These are phyloP conservation scores for Graphium colonna DNA, from an alignment of 2,888 invertebrate species.

Conservation along the genomic window DNA sequence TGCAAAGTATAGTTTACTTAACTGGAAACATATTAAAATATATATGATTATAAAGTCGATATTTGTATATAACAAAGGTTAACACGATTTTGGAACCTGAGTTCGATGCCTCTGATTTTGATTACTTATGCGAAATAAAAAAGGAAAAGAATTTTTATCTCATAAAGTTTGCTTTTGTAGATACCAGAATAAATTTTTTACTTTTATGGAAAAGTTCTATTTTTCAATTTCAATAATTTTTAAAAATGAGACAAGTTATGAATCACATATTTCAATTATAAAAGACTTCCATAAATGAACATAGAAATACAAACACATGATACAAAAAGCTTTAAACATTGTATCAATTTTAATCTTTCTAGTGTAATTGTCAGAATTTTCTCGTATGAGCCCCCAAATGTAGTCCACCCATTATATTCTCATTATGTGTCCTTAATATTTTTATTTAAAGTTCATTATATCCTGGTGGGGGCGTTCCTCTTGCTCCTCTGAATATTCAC, in stretches of 20 bases:
- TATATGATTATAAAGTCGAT: too few relatives aligned
- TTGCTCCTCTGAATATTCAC: conserved; percentile 28
- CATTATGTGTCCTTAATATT: conserved; percentile 25
- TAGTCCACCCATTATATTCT: conserved; percentile 31
- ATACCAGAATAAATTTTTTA: conserved; percentile 13
- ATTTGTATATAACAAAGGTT: not conserved
- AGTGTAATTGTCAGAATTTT: conserved; percentile 26
- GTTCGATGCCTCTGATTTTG: not conserved
- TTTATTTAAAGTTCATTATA: conserved; percentile 25
- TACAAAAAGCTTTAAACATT: too few relatives aligned
- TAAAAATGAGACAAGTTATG: conserved; percentile 2
- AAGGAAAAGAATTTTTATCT: too few relatives aligned
- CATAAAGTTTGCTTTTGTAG: too few relatives aligned
- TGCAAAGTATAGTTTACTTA: too few relatives aligned
- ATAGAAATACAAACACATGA: too few relatives aligned
- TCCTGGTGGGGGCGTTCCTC: conserved; percentile 29
- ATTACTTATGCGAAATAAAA: conserved; percentile 14
- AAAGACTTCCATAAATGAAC: too few relatives aligned
- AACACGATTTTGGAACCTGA: conserved; percentile 15
- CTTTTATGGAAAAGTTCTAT: conserved; percentile 1
- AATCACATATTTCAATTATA: not conserved
- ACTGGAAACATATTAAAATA: too few relatives aligned
- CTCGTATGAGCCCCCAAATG: conserved; percentile 29
- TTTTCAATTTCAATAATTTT: conserved; percentile 12
- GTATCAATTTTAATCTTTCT: not conserved